Conservation (phyloP, 2,888 invertebrate genomes). For the Phanerotoma sp. region DNA sequence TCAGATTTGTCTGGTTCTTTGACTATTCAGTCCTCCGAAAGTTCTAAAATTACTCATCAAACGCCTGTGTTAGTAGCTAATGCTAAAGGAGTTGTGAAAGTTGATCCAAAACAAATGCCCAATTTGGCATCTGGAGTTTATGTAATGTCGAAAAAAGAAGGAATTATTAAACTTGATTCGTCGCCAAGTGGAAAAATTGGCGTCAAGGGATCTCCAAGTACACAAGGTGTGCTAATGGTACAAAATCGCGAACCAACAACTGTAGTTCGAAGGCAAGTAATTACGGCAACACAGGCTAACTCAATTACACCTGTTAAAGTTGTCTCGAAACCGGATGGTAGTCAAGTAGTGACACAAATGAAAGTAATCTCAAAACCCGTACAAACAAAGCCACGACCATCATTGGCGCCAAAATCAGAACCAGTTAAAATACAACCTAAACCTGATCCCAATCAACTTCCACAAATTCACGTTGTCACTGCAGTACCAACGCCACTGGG, state of each 20-base stretch:
- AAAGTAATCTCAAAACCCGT: constrained; percentile 51
- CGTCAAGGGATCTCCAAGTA: constrained; percentile 52
- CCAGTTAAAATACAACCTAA: constrained; percentile 56
- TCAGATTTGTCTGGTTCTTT: constrained; percentile 62
- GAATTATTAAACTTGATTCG: constrained; percentile 72
- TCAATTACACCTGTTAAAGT: constrained; percentile 54
- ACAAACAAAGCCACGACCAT: constrained; percentile 34
- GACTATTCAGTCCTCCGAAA: constrained; percentile 50
- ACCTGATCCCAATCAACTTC: constrained; percentile 49
- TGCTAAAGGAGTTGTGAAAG: constrained; percentile 71
- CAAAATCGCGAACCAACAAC: constrained; percentile 52
- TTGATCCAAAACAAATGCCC: constrained; percentile 74
- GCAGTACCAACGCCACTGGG: constrained; percentile 47
- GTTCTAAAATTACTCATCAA: constrained; percentile 39
- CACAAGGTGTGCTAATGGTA: constrained; percentile 52
- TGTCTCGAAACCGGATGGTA: constrained; percentile 53
- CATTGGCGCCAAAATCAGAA: constrained; percentile 46
- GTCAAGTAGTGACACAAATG: constrained; percentile 54
- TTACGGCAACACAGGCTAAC: constrained; percentile 44
- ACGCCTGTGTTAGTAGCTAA: constrained; percentile 59
- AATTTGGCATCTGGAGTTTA: constrained; percentile 67
- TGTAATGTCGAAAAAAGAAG: constrained; percentile 76
- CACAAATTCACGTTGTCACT: constrained; percentile 54
- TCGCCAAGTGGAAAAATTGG: constrained; percentile 59
- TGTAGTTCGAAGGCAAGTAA: constrained; percentile 52